Evolutionary conservation across 2,113 vertebrate genomes (phyloP), one percentile per base, ranked within the genome.

Genomic region (Empidonax traillii): DNA sequence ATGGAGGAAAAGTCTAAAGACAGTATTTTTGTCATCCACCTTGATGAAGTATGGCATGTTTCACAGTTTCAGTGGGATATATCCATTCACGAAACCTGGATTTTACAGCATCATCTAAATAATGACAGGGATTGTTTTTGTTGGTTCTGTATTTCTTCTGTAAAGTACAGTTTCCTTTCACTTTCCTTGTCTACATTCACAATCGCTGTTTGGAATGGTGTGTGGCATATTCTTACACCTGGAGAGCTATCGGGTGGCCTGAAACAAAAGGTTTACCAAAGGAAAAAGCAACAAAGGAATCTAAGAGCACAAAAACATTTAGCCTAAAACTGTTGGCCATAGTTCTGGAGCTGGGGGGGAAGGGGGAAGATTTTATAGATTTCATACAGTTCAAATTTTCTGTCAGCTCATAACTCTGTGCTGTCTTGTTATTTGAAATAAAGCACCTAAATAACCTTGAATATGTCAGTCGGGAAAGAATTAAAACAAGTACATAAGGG

Each of bases 381-480:
- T 85, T 87, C 23, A 39, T 58, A 27, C 15, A 55, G 55, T 46
- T 73, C 44, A 85, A 5, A 8, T 67, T 52, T 63, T 88, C 51
- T 75, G 39, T 49, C 76, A 47, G 37, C 14, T 76, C n/a, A 27
- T 68, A 75, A 46, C 2, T 53, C 14, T 30, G 14, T 39, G 10
- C 9, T 96, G 39, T 33, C 67, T 76, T 76, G 31, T 72, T 79
- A 73, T 69, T 55, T 90, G 30, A 94, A 95, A 90, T 47, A 93
- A 85, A 88, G 9, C n/a, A 68, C 8, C 2, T n/a, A n/a, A n/a
- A n/a, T n/a, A n/a, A n/a, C 31, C 67, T 89, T 79, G 44, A 93
- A 46, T 82, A 20, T 79, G 25, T 79, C 58, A 53, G 25, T 85
- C 74, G 87, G n/a, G 25, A 77, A 87, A 87, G 7, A 87, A 76